Base-by-base conservation (phyloP, 2,797 vertebrate genomes). In the Epinephelus malabaricus region DNA sequence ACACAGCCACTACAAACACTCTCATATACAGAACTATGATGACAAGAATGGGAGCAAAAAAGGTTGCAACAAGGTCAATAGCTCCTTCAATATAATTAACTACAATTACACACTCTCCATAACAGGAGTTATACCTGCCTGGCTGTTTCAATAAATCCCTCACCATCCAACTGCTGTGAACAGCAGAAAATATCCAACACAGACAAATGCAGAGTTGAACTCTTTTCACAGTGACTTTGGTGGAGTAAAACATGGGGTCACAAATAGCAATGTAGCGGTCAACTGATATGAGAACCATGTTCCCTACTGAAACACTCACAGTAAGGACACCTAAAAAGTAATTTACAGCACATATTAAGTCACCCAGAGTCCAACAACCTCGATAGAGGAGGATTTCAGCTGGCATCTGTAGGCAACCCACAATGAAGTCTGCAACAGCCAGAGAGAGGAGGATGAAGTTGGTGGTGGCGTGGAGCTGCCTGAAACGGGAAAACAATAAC, bases 171-270 rank as follows among this genome's bases (percentile, higher is more conserved):
- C 4, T 43, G 2, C 8, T 46, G 30, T 72, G 43, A 11, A 58
- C 59, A 51, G 50, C 49, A 83, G 19, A 86, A 18, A 8, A 78
- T 1, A 60, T 19, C 90, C 91, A 93, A 58, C 73, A 88, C 17
- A 89, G n/a, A 55, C 68, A 53, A 60, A 90, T 58, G 14, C 50
- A 79, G 8, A 4, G 34, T 46, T 9, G 47, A 8, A 77, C 71
- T 79, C 63, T 78, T 43, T 51, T 73, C 18, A 10, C 5, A 9
- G 85, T 91, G 6, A 91, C 53, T 66, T 66, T 81, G 8, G 21
- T 82, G 14, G 56, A 11, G 58, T 93, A 93, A 10, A 59, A 40
- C 51, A 93, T 59, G 61, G 90, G 92, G 21, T 87, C 34, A 73
- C 78, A 81, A n/a, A 96, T 65, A 13, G 83, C 83, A 7, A 46